Evolutionary conservation across 2,113 vertebrate species (phyloP).

Genomic region (Salminus brasiliensis): DNA sequence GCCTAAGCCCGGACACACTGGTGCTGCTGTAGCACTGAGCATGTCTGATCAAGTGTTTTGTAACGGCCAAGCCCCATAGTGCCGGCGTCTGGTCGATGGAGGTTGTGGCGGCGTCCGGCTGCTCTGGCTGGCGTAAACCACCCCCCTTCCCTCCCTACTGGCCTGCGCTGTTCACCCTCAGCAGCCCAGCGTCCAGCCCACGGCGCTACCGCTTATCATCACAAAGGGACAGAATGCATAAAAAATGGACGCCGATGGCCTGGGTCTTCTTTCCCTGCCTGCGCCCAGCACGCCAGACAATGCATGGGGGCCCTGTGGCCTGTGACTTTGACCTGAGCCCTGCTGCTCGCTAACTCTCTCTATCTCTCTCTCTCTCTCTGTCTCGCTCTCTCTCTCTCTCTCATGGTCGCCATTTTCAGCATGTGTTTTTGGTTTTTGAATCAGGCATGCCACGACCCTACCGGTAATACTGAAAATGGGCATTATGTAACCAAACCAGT

Average conservation of each 20-base stretch:
- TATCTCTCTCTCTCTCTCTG: conserved; percentile 68
- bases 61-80: neutral
- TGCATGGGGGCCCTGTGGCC: conserved; percentile 77
- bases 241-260: conserved; percentile 77
- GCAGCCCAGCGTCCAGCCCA: conserved; percentile 75
- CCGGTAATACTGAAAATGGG: conserved; percentile 70
- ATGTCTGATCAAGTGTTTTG: too few species aligned
- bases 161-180: conserved; percentile 70
- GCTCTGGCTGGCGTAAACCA: conserved; percentile 15
- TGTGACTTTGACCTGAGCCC: conserved; percentile 76
- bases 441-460: neutral
- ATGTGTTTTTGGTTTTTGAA: conserved; percentile 31
- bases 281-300: conserved; percentile 69
- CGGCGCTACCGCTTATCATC: conserved; percentile 78
- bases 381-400: conserved; percentile 69
- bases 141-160: conserved; percentile 59
- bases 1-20: too few species aligned
- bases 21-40: too few species aligned
- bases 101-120: neutral
- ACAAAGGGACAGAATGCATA: conserved; percentile 82
- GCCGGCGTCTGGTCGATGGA: neutral
- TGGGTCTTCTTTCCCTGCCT: conserved; percentile 70
- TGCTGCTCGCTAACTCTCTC: conserved; percentile 66
- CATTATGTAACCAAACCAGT: conserved; percentile 83
- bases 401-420: conserved; percentile 68